Percentiles rank a stretch among this genome's conserved stretches.
These are phyloP conservation scores for Crocuta crocuta DNA, from an alignment of 2,113 vertebrate species.

Conservation along the genomic window DNA sequence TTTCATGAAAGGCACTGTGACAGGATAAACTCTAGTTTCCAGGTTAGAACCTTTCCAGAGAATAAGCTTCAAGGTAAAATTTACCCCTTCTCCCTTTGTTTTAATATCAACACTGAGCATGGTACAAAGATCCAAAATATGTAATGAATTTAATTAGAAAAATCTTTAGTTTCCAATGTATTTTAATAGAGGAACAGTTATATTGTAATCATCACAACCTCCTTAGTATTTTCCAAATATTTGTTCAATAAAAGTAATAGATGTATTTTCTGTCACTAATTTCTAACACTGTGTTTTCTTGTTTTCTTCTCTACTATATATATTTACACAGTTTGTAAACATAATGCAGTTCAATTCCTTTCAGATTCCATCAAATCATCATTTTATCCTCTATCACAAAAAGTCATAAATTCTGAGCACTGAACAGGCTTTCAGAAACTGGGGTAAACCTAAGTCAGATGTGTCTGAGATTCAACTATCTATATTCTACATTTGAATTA, in stretches of 20 bases:
- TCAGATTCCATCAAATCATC: not conserved
- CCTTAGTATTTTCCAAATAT: not conserved
- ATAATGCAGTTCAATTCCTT: not conserved
- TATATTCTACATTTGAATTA: constrained; percentile 1
- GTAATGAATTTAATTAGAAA: constrained; percentile 2
- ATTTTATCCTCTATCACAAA: not conserved
- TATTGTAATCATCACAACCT: not conserved
- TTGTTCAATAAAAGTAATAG: constrained; percentile 39
- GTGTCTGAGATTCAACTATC: not conserved
- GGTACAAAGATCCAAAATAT: not conserved
- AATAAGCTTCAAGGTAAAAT: constrained; percentile 6
- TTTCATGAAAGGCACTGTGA: not conserved
- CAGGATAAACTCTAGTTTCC: not conserved
- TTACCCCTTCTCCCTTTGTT: not conserved
- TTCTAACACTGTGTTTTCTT: not conserved
- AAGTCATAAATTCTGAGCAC: constrained; percentile 20
- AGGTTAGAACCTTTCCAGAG: not conserved
- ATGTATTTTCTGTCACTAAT: not conserved
- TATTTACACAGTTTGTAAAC: not conserved
- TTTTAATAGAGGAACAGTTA: not conserved
- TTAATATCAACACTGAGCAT: not conserved
- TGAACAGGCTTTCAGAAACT: not conserved
- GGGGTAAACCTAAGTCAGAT: not conserved
- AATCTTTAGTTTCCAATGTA: not conserved
- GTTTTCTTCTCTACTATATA: not conserved